A percentile compares a stretch with the other conserved stretches of the same genome.
Conservation (phyloP, 2,888 invertebrate species). For the Malacosoma neustria region DNA sequence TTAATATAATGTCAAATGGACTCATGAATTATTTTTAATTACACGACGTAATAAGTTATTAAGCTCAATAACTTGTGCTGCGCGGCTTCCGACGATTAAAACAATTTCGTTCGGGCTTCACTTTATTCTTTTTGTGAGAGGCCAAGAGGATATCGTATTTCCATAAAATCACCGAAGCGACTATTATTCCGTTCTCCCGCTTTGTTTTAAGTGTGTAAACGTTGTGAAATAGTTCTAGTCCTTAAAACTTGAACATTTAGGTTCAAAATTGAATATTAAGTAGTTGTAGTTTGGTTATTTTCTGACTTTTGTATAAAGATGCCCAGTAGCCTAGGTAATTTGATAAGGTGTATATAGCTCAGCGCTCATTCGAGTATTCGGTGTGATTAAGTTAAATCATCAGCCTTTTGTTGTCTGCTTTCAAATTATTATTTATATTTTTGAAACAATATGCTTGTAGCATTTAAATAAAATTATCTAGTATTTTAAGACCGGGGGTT, state of each 20-base stretch:
- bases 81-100: conserved; percentile 68
- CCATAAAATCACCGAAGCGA: conserved; percentile 73
- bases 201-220: conserved; percentile 37
- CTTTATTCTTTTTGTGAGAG: conserved; percentile 67
- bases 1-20: too few relatives aligned
- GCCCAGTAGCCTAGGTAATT: conserved; percentile 75
- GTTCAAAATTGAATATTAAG: conserved; percentile 12
- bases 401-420: too few relatives aligned
- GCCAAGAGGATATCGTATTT: conserved; percentile 70
- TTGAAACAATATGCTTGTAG: too few relatives aligned
- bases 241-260: conserved; percentile 15
- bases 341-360: conserved; percentile 68
- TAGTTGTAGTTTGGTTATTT: conserved; percentile 25
- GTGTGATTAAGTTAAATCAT: conserved; percentile 66
- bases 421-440: conserved; percentile 52
- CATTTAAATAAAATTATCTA: too few relatives aligned
- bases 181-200: conserved; percentile 49
- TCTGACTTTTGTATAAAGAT: conserved; percentile 24
- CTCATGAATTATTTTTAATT: background rate
- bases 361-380: conserved; percentile 66
- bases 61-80: conserved; percentile 21
- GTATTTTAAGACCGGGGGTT: too few relatives aligned
- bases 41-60: background rate
- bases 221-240: conserved; percentile 14
- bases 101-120: conserved; percentile 65